Evolutionary conservation across 2,888 invertebrate genomes (phyloP).

Genomic region (Aphidoletes aphidimyza): DNA sequence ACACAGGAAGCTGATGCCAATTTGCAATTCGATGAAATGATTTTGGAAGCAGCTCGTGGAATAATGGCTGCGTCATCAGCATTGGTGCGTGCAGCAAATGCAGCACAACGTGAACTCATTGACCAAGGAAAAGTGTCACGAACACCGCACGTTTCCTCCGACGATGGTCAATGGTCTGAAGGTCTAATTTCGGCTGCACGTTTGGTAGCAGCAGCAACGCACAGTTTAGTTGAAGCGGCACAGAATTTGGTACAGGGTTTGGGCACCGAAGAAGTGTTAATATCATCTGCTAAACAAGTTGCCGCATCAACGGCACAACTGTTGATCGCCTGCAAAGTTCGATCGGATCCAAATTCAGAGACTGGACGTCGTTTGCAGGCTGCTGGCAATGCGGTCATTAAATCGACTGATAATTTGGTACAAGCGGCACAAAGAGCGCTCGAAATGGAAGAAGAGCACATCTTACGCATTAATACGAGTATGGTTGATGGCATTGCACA

Average conservation of each 20-base stretch:
- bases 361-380: conserved; percentile 90
- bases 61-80: conserved; percentile 98
- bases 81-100: conserved; percentile 94
- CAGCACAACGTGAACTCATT: conserved; percentile 95
- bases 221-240: conserved; percentile 96
- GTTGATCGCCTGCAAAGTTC: conserved; percentile 98
- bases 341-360: conserved; percentile 95
- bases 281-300: conserved; percentile 95
- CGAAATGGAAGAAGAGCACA: conserved; percentile 90
- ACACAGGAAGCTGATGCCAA: conserved; percentile 88
- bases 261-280: conserved; percentile 93
- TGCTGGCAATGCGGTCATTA: conserved; percentile 96
- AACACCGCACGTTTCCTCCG: conserved; percentile 84
- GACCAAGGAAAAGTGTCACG: conserved; percentile 89
- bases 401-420: conserved; percentile 97
- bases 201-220: conserved; percentile 96
- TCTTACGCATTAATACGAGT: conserved; percentile 86
- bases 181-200: conserved; percentile 95
- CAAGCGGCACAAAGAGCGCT: conserved; percentile 93
- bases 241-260: conserved; percentile 94
- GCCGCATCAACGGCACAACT: conserved; percentile 97
- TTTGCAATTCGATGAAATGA: conserved; percentile 99
- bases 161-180: conserved; percentile 98
- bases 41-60: conserved; percentile 96
- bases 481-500: conserved; percentile 98